A percentile compares a stretch with the other conserved stretches of the same genome.
phyloP scores from a whole-genome alignment of 1,140 invertebrate species.

The Trachymyrmex cornetzi region DNA sequence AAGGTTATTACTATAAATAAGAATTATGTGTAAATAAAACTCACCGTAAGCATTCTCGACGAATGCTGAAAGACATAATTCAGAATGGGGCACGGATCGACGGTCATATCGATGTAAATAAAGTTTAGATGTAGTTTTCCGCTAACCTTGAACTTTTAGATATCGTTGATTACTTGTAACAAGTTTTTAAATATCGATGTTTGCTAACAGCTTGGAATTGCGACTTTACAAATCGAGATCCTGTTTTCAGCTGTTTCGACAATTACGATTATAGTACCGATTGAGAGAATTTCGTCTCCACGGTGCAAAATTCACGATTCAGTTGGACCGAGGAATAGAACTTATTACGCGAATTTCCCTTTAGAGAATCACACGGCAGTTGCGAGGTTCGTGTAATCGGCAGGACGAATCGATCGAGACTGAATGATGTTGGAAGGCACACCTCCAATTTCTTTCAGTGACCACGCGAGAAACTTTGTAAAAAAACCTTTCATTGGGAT shows the following conservation, averaged over 20 bases:
- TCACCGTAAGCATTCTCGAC: slow-evolving; percentile 84
- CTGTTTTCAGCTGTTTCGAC: neutral
- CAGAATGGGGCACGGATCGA: slow-evolving; percentile 77
- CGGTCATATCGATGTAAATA: slow-evolving; percentile 67
- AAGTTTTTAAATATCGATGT: neutral
- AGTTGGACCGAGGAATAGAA: neutral
- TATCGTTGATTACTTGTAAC: neutral
- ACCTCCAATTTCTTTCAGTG: slow-evolving; percentile 50
- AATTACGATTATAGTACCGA: neutral
- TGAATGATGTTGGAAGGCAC: slow-evolving; percentile 23
- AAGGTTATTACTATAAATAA: neutral
- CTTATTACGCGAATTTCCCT: neutral
- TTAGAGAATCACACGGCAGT: neutral
- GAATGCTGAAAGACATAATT: slow-evolving; percentile 85
- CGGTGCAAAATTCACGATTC: neutral
- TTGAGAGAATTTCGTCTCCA: neutral
- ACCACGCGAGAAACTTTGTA: slow-evolving; percentile 11
- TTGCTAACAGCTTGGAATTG: neutral
- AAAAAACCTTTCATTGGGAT: slow-evolving; percentile 47
- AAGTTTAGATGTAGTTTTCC: neutral
- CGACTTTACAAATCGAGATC: neutral
- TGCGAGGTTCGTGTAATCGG: neutral
- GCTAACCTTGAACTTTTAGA: neutral
- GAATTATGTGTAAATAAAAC: slow-evolving; percentile 14
- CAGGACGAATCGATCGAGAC: slow-evolving; percentile 57